phyloP scores from a whole-genome alignment of 1,140 invertebrate species.

The Aphis craccivora region DNA sequence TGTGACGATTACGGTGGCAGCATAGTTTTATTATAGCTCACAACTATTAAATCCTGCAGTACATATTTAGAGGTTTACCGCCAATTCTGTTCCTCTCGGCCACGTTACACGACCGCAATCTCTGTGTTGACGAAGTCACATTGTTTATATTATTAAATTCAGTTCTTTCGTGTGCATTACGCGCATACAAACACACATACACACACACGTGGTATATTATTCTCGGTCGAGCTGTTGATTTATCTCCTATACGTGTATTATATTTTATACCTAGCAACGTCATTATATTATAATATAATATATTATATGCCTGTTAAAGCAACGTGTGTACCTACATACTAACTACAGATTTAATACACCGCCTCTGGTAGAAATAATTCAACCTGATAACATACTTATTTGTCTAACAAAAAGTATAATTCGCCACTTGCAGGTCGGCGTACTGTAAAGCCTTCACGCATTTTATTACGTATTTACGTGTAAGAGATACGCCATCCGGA shows the following conservation, averaged over 20 bases:
- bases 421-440: background rate
- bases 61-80: background rate
- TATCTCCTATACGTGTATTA: background rate
- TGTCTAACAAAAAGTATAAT: slow-evolving; percentile 7
- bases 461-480: background rate
- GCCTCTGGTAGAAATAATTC: background rate
- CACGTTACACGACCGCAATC: background rate
- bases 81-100: background rate
- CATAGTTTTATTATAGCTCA: background rate
- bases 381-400: background rate
- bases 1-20: background rate
- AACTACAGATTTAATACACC: background rate
- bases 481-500: background rate
- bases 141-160: background rate
- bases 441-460: background rate
- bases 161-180: background rate
- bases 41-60: slow-evolving; percentile 15
- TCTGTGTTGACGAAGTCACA: background rate
- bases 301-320: background rate
- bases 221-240: background rate
- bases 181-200: background rate
- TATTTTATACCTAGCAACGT: background rate
- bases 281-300: slow-evolving; percentile 10
- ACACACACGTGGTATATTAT: background rate
- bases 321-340: background rate